Evolutionary conservation across 2,888 invertebrate species (phyloP), one percentile per base, ranked within the genome.

Genomic region (Temnothorax ravouxi): DNA sequence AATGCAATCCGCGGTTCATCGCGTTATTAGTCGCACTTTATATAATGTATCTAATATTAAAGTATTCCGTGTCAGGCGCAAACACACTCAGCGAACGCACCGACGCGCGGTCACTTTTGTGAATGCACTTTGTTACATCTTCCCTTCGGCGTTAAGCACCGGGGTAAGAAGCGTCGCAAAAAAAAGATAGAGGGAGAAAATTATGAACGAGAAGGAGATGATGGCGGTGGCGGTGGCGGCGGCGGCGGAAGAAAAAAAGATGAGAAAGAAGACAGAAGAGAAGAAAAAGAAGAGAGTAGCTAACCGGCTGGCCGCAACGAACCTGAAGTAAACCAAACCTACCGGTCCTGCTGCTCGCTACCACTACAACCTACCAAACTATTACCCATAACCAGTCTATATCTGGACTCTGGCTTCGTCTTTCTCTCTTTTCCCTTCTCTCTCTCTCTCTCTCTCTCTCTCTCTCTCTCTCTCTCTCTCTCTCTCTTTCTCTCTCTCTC

Each of bases 321-420:
- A 89, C 90, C 87, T 84, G 90, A 89, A 89, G 91, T 88, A 87
- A 91, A 91, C 92, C 88, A 88, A 91, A 91, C 91, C 87, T 91
- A 91, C 91, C 91, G 92, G 92, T 91, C 91, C 91, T 91, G 85
- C 91, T 67, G 85, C 91, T 89, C 87, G 83, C 87, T 87, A 83
- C 86, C 87, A 84, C 89, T 87, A 88, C 88, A 79, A 87, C 77
- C 85, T 84, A 86, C 85, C 90, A 67, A 90, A 89, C 89, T 90
- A 90, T 90, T 89, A 87, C 88, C 90, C 85, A 85, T 84, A 77
- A 76, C 90, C 82, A 84, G 79, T 90, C 90, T 88, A 88, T 88
- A 87, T 90, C 88, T 86, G 88, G 84, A 86, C 71, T 71, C 64
- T 62, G 29, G 75, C 56, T 50, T 44, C 18, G 13, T 77, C 66